Conservation (phyloP, 30 jellyfish, hydroid and myxozoan genomes). For the Chrysaora quinquecirrha region DNA sequence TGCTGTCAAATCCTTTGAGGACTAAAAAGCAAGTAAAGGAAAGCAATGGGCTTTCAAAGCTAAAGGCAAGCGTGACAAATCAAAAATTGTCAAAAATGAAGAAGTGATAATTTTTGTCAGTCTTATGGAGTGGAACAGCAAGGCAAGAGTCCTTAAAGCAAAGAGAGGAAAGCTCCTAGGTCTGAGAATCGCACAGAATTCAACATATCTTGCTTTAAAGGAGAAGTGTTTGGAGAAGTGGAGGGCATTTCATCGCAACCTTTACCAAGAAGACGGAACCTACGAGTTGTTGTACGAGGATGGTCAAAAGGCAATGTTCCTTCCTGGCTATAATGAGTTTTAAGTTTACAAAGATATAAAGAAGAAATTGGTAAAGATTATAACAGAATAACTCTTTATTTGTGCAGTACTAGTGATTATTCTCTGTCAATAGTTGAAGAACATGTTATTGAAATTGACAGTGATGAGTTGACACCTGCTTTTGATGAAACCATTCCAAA, state of each 20-base stretch:
- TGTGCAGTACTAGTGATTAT: neutral
- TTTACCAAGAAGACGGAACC: neutral
- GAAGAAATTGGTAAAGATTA: neutral
- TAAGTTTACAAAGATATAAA: neutral
- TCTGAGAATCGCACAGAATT: neutral
- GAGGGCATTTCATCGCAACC: neutral
- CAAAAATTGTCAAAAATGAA: too few species aligned
- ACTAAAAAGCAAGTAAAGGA: too few species aligned
- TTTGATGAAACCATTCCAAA: neutral
- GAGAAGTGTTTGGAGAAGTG: neutral
- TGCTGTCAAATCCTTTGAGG: too few species aligned
- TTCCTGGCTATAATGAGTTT: neutral
- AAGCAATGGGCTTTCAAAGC: too few species aligned
- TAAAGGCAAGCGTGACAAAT: neutral
- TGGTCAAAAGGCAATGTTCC: neutral
- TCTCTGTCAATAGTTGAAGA: too few species aligned
- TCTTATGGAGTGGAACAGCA: neutral
- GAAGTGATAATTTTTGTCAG: neutral
- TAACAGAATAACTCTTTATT: neutral
- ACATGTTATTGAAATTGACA: neutral
- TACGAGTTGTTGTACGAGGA: neutral
- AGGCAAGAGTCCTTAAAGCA: neutral
- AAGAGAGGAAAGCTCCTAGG: neutral
- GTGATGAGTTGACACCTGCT: neutral
- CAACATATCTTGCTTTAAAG: neutral